Percentiles rank a stretch among this genome's conserved stretches.
Evolutionary conservation across 2,113 vertebrate species (phyloP).

Genomic region (Ifrita kowaldi): DNA sequence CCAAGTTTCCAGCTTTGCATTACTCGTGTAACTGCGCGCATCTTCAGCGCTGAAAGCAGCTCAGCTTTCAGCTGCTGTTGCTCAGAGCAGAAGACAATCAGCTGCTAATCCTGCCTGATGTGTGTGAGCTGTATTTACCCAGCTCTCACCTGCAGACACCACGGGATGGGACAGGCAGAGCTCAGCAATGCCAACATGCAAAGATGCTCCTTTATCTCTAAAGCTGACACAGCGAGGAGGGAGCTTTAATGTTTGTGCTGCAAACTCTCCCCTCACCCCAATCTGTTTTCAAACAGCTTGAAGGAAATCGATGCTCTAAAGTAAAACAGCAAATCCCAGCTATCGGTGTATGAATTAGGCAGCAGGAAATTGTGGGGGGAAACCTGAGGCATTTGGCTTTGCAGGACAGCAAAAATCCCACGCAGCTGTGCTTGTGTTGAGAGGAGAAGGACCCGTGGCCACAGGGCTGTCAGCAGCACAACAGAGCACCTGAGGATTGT

Average conservation of each 20-base stretch:
- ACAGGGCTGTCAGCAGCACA: neutral
- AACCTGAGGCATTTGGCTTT: neutral
- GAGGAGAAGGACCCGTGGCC: neutral
- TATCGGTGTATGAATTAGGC: neutral
- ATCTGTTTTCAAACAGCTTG: neutral
- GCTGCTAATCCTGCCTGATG: neutral
- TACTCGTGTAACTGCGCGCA: neutral
- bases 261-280: neutral
- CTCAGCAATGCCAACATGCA: neutral
- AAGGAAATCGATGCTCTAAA: neutral
- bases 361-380: neutral
- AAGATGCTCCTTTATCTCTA: neutral
- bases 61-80: neutral
- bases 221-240: neutral
- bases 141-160: constrained; percentile 6
- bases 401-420: neutral
- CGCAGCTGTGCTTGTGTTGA: neutral
- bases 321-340: neutral
- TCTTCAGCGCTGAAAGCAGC: neutral
- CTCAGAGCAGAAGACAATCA: neutral
- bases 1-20: neutral
- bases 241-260: neutral
- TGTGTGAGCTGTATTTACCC: neutral
- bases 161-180: neutral
- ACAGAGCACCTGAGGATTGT: neutral